Evolutionary conservation across 2,797 vertebrate species (phyloP), one percentile per base, ranked within the genome.

Genomic region (Varecia variegata): DNA sequence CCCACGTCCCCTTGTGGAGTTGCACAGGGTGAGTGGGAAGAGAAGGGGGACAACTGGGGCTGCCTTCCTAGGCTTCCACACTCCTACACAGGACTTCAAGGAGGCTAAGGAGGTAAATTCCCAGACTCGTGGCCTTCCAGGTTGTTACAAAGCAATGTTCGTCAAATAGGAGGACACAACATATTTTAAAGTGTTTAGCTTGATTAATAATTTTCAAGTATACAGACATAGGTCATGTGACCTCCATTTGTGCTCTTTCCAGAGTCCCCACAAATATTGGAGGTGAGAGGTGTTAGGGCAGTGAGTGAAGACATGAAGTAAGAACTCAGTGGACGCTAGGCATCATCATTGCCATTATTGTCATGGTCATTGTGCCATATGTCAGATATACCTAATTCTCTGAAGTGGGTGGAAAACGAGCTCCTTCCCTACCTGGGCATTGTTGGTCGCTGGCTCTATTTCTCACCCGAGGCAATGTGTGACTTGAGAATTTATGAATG

Each of bases 151-250:
- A n/a, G 40, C 6, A 43, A 38, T 45, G 20, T 38, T 93, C 90
- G 4, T 58, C 68, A 56, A 74, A 38, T 9, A 35, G 38, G 23
- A 86, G 32, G 56, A 38, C 15, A 73, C 38, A 71, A 32, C 18
- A 14, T 47, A 56, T 58, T 79, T 83, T 47, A 40, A 73, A 40
- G 10, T 73, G n/a, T 68, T 62, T 85, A 81, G 32, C 38, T 65
- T 80, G 87, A 47, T 83, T 23, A 62, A 50, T 71, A 50, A 45
- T 60, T 79, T 80, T 73, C 35, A 71, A 83, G 21, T 76, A 79
- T 9, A 18, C 5, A 47, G 20, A 85, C 4, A 65, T 7, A 74
- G 32, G 35, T 21, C 35, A 62, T 77, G 56, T 83, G 50, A 58
- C n/a, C 52, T 71, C 70, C 67, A 47, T 92, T 77, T 79, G 38